A percentile compares a stretch with the other conserved stretches of the same genome.
phyloP scores from a whole-genome alignment of 2,113 vertebrate species.

The Salvelinus sp. region DNA sequence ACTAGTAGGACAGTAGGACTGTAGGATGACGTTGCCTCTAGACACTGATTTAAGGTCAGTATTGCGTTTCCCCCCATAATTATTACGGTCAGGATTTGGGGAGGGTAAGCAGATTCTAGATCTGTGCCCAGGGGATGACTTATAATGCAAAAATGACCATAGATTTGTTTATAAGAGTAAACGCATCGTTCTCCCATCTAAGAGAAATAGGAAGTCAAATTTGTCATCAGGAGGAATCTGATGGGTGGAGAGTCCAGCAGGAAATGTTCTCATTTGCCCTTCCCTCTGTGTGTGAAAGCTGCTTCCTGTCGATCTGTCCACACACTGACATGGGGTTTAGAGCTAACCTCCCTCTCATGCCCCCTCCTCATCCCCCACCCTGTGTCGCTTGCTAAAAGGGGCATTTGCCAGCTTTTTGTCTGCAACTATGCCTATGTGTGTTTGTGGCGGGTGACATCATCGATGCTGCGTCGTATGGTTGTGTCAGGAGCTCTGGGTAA shows the following conservation, averaged over 20 bases:
- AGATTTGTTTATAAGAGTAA: neutral
- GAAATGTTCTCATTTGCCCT: neutral
- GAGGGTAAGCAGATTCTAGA: neutral
- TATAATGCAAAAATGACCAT: neutral
- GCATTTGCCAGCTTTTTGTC: too few species aligned
- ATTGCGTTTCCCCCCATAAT: neutral
- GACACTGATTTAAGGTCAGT: neutral
- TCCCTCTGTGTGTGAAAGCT: neutral
- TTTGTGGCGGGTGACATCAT: neutral
- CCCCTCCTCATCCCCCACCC: neutral
- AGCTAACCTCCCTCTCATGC: neutral
- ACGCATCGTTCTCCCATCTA: neutral
- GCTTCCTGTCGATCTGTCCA: constrained; percentile 5
- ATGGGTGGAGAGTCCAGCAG: neutral
- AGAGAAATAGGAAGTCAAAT: neutral
- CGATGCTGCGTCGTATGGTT: neutral
- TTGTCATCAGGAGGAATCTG: neutral
- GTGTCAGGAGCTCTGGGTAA: neutral
- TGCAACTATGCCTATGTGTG: too few species aligned
- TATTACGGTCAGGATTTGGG: neutral
- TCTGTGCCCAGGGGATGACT: neutral
- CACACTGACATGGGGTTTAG: neutral
- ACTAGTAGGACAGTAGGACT: neutral
- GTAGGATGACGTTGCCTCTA: neutral
- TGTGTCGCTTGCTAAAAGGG: too few species aligned